Percentiles rank a stretch among this genome's conserved stretches.
Evolutionary conservation across 1,140 invertebrate species (phyloP).

Genomic region (Cylas formicarius): DNA sequence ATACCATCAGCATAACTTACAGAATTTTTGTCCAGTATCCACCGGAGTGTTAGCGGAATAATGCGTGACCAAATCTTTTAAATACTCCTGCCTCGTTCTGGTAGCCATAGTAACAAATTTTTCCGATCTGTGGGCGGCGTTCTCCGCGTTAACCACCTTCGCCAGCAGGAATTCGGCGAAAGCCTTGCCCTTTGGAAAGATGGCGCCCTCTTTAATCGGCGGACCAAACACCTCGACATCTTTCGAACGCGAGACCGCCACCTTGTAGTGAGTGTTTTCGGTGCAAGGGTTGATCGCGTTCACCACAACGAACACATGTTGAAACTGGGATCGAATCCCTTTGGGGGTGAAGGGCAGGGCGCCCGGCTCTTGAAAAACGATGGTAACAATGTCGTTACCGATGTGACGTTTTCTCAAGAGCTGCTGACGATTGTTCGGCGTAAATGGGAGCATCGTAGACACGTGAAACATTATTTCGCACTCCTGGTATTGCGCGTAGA

Average conservation of each 20-base stretch:
- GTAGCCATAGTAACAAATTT: conserved; percentile 98
- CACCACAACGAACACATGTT: conserved; percentile 96
- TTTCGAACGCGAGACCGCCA: conserved; percentile 88
- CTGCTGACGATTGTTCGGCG: conserved; percentile 86
- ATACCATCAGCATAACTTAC: conserved; percentile 49
- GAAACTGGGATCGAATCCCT: conserved; percentile 91
- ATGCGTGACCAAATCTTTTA: conserved; percentile 86
- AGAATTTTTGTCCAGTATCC: conserved; percentile 84
- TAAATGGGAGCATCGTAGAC: conserved; percentile 87
- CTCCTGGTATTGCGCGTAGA: conserved; percentile 76
- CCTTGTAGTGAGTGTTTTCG: conserved; percentile 82
- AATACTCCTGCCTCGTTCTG: conserved; percentile 89
- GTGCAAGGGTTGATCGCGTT: conserved; percentile 83
- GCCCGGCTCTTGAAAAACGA: conserved; percentile 94
- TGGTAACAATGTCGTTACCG: conserved; percentile 93
- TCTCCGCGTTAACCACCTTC: conserved; percentile 97
- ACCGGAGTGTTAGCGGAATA: conserved; percentile 73
- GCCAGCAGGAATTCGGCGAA: conserved; percentile 91
- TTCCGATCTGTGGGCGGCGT: conserved; percentile 90
- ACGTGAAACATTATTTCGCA: conserved; percentile 94
- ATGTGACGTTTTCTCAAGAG: conserved; percentile 87
- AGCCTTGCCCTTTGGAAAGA: conserved; percentile 79
- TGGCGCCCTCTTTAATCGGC: conserved; percentile 74
- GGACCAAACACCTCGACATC: conserved; percentile 95
- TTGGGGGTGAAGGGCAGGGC: conserved; percentile 87